Conservation (phyloP, 2,797 vertebrate genomes). For the Choloepus didactylus region DNA sequence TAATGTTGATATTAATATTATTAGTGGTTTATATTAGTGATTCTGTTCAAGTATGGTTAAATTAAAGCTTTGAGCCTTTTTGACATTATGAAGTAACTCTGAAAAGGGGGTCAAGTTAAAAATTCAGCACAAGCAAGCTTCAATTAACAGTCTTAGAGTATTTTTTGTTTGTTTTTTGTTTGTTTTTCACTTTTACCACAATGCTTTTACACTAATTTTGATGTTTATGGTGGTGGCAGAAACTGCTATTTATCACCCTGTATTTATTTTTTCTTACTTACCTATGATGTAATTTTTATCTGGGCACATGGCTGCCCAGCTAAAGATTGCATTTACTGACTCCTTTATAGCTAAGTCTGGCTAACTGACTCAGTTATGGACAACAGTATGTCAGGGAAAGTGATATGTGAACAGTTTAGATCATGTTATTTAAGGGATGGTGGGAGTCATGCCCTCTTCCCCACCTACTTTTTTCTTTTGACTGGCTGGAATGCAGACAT, state of each 20-base stretch:
- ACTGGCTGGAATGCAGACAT: not conserved
- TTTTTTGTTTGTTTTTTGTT: not conserved
- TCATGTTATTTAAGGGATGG: not conserved
- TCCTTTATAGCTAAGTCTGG: not conserved
- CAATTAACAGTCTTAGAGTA: not conserved
- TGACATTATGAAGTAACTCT: not conserved
- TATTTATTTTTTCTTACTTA: not conserved
- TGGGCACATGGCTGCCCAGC: not conserved
- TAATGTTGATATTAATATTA: not conserved
- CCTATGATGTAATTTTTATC: not conserved
- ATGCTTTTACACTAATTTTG: not conserved
- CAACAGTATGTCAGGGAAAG: too few species aligned
- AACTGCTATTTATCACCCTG: not conserved
- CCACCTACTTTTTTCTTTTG: not conserved
- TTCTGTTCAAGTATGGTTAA: slow-evolving; percentile 20
- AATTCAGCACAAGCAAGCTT: not conserved
- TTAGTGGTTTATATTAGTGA: not conserved
- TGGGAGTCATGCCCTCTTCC: not conserved
- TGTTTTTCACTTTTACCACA: not conserved
- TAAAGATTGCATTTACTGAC: not conserved
- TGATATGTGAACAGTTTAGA: not conserved
- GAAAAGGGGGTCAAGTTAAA: not conserved
- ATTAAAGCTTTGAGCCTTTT: slow-evolving; percentile 14
- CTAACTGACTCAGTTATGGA: not conserved
- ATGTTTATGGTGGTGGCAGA: not conserved